These are phyloP conservation scores for Agonopterix heracliana DNA, from an alignment of 2,888 invertebrate species.

Conservation along the genomic window DNA sequence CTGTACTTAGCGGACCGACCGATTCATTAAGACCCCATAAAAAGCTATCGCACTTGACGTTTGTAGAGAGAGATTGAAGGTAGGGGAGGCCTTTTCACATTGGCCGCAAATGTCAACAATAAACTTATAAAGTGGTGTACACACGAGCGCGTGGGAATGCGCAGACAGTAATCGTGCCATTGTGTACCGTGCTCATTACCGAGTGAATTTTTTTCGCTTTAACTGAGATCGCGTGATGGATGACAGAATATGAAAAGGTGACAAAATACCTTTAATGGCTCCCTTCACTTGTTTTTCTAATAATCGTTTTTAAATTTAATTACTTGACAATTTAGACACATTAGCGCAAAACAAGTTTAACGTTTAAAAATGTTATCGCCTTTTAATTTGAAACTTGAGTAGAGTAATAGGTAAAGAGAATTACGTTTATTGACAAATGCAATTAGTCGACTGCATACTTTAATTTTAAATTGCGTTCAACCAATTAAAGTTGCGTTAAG, in stretches of 20 bases:
- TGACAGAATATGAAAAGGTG: conserved; percentile 16
- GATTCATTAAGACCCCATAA: conserved; percentile 10
- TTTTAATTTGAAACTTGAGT: too few relatives aligned
- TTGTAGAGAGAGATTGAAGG: conserved; percentile 8
- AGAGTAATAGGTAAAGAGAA: neutral
- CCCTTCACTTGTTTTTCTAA: conserved; percentile 2
- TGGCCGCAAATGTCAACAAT: conserved; percentile 22
- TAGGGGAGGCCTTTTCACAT: conserved; percentile 13
- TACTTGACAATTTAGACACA: neutral
- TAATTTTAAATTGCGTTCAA: conserved; percentile 2
- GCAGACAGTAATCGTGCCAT: conserved; percentile 15
- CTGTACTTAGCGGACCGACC: conserved; percentile 10
- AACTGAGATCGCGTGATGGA: conserved; percentile 19
- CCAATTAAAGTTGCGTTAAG: conserved; percentile 6
- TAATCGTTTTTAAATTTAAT: neutral
- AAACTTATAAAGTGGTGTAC: conserved; percentile 18
- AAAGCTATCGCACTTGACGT: conserved; percentile 11
- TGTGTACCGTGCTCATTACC: conserved; percentile 13
- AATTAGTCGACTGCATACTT: conserved; percentile 1
- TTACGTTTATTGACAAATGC: neutral
- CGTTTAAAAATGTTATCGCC: neutral
- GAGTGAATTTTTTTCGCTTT: conserved; percentile 10
- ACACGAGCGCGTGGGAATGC: conserved; percentile 21
- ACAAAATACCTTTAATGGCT: conserved; percentile 14
- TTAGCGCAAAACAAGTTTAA: neutral